These are phyloP conservation scores for Trogon melanurus DNA, from an alignment of 2,113 vertebrate genomes.

Conservation along the genomic window DNA sequence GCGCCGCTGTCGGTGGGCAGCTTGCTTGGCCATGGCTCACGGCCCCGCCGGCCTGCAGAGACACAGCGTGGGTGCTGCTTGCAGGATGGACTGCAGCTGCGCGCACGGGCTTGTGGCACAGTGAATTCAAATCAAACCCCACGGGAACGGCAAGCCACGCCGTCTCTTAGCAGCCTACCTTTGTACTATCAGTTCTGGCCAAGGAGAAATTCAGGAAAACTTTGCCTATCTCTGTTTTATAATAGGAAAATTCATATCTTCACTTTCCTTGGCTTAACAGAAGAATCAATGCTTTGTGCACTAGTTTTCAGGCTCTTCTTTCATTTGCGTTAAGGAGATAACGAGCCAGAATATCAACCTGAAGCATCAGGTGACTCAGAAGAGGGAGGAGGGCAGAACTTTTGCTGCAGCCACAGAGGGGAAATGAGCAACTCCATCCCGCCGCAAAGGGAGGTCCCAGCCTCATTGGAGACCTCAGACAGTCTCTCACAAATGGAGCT, in stretches of 20 bases:
- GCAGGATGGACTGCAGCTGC: neutral
- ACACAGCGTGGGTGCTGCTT: accelerated
- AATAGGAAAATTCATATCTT: neutral
- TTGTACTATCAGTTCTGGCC: neutral
- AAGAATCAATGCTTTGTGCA: neutral
- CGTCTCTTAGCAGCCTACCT: neutral
- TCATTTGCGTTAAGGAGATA: neutral
- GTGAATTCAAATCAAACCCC: neutral
- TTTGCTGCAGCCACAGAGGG: neutral
- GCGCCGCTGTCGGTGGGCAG: neutral
- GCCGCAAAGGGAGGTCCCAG: neutral
- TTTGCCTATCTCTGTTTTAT: neutral
- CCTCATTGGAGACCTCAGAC: neutral
- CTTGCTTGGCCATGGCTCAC: accelerated
- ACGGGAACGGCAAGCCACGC: accelerated
- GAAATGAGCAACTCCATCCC: neutral
- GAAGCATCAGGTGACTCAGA: neutral
- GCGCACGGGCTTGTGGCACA: neutral
- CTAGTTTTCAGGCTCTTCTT: neutral
- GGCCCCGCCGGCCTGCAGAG: neutral
- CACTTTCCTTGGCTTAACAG: neutral
- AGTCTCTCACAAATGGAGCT: neutral
- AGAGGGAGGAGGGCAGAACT: neutral
- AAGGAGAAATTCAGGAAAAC: neutral
- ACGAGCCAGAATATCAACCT: neutral